Evolutionary conservation across 2,113 vertebrate genomes (phyloP), one percentile per base, ranked within the genome.

Genomic region (Pelecanus crispus): DNA sequence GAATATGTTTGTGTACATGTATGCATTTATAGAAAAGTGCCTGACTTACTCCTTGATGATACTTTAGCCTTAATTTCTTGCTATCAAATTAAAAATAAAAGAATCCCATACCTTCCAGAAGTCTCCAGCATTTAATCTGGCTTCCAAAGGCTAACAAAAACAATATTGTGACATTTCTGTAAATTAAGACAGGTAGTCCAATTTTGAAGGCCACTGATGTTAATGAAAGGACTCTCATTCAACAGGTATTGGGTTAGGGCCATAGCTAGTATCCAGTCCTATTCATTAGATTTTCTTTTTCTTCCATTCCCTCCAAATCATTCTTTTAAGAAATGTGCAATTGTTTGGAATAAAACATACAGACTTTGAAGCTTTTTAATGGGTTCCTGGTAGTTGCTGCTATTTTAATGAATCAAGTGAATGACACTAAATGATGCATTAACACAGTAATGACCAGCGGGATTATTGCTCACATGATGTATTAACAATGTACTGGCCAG

Each of bases 381-480:
- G 3, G 42, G 25, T 93, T 98, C 36, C 70, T 95, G 83, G 82
- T 95, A 95, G 59, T 22, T 84, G 47, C 55, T 91, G 84, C 31
- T 86, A 61, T 97, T 96, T 93, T 84, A 90, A 92, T 96, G 36
- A 94, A 86, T 95, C 91, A 94, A 95, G 61, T 45, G 28, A 93
- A 91, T 59, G 78, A 77, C 32, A 65, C 19, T 42, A 93, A 94
- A 81, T 86, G 84, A 91, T 91, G 44, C 18, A 88, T 92, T 92
- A 94, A 91, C 49, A 45, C 44, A 91, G 80, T 87, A 93, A 88
- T 81, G 66, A 31, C 56, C 88, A 42, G 75, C 4, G 15, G 29
- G 62, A 84, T 50, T 94, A 49, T 26, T 73, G 36, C 58, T 95
- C 55, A 44, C 45, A 52, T 78, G 71, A 96, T 73, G 13, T 38